These are phyloP conservation scores for Paratrypauchen microcephalus DNA, from an alignment of 2,797 vertebrate species.

Conservation along the genomic window DNA sequence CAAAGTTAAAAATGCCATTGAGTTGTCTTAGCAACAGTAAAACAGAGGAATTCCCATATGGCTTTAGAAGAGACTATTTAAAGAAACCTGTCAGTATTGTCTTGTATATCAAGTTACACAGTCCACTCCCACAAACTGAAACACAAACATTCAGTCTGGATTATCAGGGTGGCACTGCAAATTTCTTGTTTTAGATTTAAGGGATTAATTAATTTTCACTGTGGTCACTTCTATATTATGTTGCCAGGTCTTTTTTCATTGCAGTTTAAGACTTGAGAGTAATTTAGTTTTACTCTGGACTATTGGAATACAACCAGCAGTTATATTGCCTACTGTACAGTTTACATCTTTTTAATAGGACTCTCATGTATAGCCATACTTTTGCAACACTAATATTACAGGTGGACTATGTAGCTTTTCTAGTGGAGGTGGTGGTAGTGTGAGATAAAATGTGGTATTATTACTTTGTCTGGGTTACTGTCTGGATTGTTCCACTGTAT, in stretches of 20 bases:
- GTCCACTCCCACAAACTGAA: constrained; percentile 24
- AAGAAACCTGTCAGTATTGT: constrained; percentile 19
- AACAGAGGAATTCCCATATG: constrained; percentile 36
- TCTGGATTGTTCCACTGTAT: not conserved
- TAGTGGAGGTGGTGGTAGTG: too few relatives aligned
- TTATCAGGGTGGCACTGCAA: not conserved
- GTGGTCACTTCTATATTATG: not conserved
- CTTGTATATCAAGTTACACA: constrained; percentile 5
- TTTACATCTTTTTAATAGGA: too few relatives aligned
- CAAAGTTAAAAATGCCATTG: not conserved
- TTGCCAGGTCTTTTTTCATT: too few relatives aligned
- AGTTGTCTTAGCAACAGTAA: constrained; percentile 17
- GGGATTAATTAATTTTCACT: not conserved
- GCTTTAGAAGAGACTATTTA: constrained; percentile 43
- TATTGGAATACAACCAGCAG: too few relatives aligned
- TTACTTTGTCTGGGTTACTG: not conserved
- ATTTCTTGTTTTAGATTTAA: not conserved
- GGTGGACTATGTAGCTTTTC: too few relatives aligned
- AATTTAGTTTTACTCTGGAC: too few relatives aligned
- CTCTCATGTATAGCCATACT: too few relatives aligned
- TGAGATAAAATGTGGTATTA: too few relatives aligned
- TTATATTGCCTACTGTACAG: too few relatives aligned
- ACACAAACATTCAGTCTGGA: constrained; percentile 17
- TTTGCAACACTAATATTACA: too few relatives aligned
- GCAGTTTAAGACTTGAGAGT: too few relatives aligned